Conservation (phyloP, 1,140 invertebrate genomes). For the Calliphora vicina region DNA sequence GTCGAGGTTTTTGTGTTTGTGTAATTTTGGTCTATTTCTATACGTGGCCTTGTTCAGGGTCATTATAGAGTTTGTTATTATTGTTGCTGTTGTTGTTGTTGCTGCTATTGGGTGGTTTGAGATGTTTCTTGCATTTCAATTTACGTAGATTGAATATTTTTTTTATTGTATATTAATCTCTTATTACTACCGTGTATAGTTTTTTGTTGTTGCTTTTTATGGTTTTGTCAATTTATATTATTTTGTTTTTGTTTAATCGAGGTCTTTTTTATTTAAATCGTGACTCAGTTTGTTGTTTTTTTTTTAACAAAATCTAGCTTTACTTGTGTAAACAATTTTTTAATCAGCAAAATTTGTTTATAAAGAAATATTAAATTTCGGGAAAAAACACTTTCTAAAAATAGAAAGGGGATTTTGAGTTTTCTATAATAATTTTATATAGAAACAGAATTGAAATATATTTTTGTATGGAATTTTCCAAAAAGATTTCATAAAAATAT, state of each 20-base stretch:
- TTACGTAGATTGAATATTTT: background rate
- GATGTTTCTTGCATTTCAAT: background rate
- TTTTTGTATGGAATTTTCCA: too few relatives aligned
- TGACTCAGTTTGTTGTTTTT: background rate
- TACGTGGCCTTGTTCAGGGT: conserved; percentile 18
- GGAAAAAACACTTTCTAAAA: background rate
- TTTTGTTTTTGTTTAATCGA: background rate
- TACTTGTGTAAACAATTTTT: background rate
- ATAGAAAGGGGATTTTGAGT: too few relatives aligned
- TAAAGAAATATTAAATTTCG: too few relatives aligned
- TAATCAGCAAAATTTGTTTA: too few relatives aligned
- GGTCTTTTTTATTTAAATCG: background rate
- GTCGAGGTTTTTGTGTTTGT: too few relatives aligned
- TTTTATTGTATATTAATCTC: background rate
- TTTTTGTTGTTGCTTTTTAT: background rate
- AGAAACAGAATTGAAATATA: too few relatives aligned
- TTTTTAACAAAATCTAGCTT: background rate
- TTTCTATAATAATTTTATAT: too few relatives aligned
- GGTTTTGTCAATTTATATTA: background rate
- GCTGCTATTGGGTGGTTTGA: background rate
- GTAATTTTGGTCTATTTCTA: background rate
- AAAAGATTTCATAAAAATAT: too few relatives aligned
- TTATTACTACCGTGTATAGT: background rate
- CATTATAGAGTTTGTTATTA: conserved; percentile 1
- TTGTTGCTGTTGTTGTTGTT: background rate